Evolutionary conservation across 2,113 vertebrate genomes (phyloP), one percentile per base, ranked within the genome.

Genomic region (Sminthopsis crassicaudata): DNA sequence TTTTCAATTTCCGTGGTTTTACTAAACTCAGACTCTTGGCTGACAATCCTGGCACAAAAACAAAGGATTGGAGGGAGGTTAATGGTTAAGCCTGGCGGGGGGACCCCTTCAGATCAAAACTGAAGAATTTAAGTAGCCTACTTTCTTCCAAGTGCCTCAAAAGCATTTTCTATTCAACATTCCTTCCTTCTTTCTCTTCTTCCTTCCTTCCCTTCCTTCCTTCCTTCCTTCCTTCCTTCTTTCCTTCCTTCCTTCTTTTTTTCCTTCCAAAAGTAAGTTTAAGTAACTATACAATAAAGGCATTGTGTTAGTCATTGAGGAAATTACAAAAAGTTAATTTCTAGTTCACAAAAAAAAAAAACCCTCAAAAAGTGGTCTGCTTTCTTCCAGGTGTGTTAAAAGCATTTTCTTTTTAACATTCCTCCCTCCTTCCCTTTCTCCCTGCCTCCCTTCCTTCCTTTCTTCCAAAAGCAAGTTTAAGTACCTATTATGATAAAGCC

Each of bases 91-190:
- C 95, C 30, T 96, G 95, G 91, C 90, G 76, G 91, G 76, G 91
- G 91, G 24, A 95, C 52, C 50, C 92, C 91, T 95, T 42, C 84
- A 96, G 96, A 96, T 97, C 95, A 97, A 97, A 97, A 95, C 46
- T 89, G 91, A 55, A 93, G 42, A 90, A 94, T 94, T 60, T 88
- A 60, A 89, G 60, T 53, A 53, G 52, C 57, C 94, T 94, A 26
- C 94, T 94, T 42, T 84, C 92, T 60, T 95, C 94, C 90, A 90
- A 57, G 24, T 57, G 90, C 92, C 94, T 50, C 22, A 95, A 84
- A 96, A 88, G 89, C 89, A 88, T 93, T 92, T 96, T 96, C 91
- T 95, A 92, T 90, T 54, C 46, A 2, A 48, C 50, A 27, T n/a
- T 54, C 8, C 51, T 93, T 55, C 42, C 10, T 48, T 67, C n/a